These are phyloP conservation scores for Paramormyrops kingsleyae DNA, from an alignment of 2,113 vertebrate species.

Conservation along the genomic window DNA sequence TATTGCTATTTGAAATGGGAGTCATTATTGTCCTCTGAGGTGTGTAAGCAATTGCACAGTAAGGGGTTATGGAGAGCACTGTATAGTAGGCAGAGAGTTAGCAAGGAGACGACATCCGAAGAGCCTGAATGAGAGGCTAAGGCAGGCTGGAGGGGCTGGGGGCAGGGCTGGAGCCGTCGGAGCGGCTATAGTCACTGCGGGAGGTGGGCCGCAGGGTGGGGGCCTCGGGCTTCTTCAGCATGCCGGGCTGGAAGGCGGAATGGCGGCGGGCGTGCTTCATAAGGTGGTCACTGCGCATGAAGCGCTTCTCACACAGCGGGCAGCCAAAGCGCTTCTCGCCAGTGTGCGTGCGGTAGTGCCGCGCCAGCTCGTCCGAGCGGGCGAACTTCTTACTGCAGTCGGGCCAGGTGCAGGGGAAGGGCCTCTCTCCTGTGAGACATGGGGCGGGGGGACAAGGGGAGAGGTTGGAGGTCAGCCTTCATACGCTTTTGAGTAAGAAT, in stretches of 20 bases:
- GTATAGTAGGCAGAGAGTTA: conserved; percentile 62
- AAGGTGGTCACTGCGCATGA: conserved; percentile 97
- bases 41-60: conserved; percentile 64
- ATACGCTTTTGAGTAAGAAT: not conserved
- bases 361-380: conserved; percentile 89
- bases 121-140: conserved; percentile 47
- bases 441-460: conserved; percentile 8
- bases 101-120: conserved; percentile 32
- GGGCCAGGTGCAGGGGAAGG: conserved; percentile 93
- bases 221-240: conserved; percentile 77
- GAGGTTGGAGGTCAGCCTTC: conserved; percentile 4
- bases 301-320: conserved; percentile 91
- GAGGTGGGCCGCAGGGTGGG: conserved; percentile 68
- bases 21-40: conserved; percentile 41
- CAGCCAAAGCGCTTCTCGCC: conserved; percentile 95
- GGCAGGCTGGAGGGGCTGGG: conserved; percentile 89
- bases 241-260: conserved; percentile 85
- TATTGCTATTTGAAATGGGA: conserved; percentile 62
- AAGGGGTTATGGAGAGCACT: conserved; percentile 69
- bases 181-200: conserved; percentile 93
- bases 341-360: conserved; percentile 96
- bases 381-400: conserved; percentile 96
- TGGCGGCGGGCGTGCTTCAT: conserved; percentile 92
- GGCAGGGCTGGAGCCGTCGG: conserved; percentile 85
- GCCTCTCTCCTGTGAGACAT: conserved; percentile 71